A percentile compares a stretch with the other conserved stretches of the same genome.
phyloP scores from a whole-genome alignment of 2,888 invertebrate species.

The Melanargia galathea region DNA sequence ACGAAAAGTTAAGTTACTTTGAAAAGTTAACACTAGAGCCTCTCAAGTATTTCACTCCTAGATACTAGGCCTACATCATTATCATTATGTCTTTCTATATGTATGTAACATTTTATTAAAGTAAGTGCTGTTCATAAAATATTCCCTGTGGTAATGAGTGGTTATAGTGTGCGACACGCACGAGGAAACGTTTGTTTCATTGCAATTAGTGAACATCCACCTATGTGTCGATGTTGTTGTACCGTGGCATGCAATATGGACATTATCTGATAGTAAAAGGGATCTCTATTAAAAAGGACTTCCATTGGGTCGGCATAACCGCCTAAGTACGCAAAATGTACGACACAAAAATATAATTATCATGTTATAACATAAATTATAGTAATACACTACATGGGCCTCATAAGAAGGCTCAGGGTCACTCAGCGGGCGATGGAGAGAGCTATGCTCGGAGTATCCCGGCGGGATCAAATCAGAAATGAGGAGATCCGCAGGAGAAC shows the following conservation, averaged over 20 bases:
- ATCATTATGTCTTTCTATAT: not conserved
- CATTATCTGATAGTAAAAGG: conserved; percentile 55
- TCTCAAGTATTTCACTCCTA: not conserved
- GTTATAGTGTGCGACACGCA: conserved; percentile 53
- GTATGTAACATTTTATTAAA: conserved; percentile 34
- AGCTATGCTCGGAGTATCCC: too few species aligned
- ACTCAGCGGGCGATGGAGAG: too few species aligned
- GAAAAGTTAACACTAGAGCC: too few species aligned
- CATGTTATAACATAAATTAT: too few species aligned
- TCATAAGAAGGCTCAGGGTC: too few species aligned
- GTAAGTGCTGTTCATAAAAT: conserved; percentile 44
- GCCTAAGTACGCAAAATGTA: not conserved
- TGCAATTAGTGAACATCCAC: conserved; percentile 35
- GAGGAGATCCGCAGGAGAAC: too few species aligned
- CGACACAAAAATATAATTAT: too few species aligned
- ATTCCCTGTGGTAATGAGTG: conserved; percentile 40
- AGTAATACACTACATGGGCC: too few species aligned
- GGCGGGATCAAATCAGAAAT: too few species aligned
- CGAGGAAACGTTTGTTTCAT: conserved; percentile 48
- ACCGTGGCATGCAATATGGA: conserved; percentile 51
- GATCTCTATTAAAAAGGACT: conserved; percentile 26
- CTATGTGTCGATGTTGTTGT: conserved; percentile 40
- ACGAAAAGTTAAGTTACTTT: too few species aligned
- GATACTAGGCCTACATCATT: not conserved
- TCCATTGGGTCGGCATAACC: conserved; percentile 13